Conservation (phyloP, 2,113 vertebrate genomes). For the Pterocles orientalis region DNA sequence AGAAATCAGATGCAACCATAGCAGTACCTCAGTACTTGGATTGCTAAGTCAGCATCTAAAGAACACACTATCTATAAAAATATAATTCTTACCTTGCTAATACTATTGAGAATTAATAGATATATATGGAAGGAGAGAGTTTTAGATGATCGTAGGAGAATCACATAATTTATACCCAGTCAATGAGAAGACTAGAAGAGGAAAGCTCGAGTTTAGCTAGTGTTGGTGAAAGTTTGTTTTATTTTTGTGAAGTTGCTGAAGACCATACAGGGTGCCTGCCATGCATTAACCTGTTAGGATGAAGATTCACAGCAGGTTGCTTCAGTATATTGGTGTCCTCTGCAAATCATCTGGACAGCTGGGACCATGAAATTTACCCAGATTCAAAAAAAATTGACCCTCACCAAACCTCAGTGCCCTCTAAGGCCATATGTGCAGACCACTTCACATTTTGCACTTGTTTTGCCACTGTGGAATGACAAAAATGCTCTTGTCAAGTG, state of each 20-base stretch:
- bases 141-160: not conserved
- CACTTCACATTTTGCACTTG: conserved; percentile 79
- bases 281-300: conserved; percentile 82
- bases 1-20: not conserved
- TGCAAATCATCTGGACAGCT: conserved; percentile 92
- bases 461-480: conserved; percentile 80
- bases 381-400: conserved; percentile 83
- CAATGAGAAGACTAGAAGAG: conserved; percentile 39
- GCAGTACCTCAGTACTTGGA: not conserved
- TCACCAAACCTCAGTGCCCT: conserved; percentile 74
- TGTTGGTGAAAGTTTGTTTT: conserved; percentile 46
- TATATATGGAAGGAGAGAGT: not conserved
- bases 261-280: conserved; percentile 78
- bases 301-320: conserved; percentile 88
- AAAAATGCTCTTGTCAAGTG: conserved; percentile 75
- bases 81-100: not conserved
- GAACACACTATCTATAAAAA: not conserved
- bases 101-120: not conserved
- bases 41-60: not conserved
- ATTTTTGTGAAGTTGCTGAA: conserved; percentile 58
- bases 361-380: conserved; percentile 93
- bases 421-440: conserved; percentile 73
- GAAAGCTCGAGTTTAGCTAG: not conserved
- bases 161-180: conserved; percentile 28
- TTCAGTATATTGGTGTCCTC: conserved; percentile 74